Base-by-base conservation (phyloP, 2,888 invertebrate species). In the Cataglyphis altisquamis region DNA sequence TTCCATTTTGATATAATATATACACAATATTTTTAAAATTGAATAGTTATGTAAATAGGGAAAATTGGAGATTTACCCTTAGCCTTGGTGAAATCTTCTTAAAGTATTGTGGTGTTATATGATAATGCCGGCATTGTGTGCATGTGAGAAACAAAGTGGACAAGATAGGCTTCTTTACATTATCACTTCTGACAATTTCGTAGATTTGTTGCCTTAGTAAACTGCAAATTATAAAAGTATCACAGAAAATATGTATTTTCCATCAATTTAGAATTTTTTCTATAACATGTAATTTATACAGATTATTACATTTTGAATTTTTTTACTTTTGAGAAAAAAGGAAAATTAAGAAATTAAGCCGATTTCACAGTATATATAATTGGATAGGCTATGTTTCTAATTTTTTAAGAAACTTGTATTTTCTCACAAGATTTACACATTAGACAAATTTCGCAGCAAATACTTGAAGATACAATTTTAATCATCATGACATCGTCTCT, bases 11-110 rank as follows among this genome's bases (percentile, higher is more conserved):
- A 63, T 78, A 32, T 25, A 36, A 39, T 5, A 21, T 29, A 57
- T 70, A 18, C 12, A 9, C 4, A 48, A 67, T 45, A 48, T 41
- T 1, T 29, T 18, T 3, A 39, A 39, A 21, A 39, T 66, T 66
- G 18, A 36, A 36, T 67, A 39, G n/a, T 36, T 12, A 45, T 15
- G 45, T 45, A 45, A 15, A 45, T 5, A 52, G 55, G 12, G 12
- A 32, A 52, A 15, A 55, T 45, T 80, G 21, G 83, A 80, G 0
- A 55, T 36, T 81, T 67, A 97, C 97, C 95, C 95, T 96, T 94
- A 48, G 97, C 96, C 90, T 97, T 45, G 96, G 95, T 95, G 1
- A 3, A 45, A 96, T 96, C 90, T 96, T 96, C 90, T 97, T 96
- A 92, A 93, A 95, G 84, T 93, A 94, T 4, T 94, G 74, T 15